These are phyloP conservation scores for Malurus melanocephalus DNA, from an alignment of 2,113 vertebrate species.

Conservation along the genomic window DNA sequence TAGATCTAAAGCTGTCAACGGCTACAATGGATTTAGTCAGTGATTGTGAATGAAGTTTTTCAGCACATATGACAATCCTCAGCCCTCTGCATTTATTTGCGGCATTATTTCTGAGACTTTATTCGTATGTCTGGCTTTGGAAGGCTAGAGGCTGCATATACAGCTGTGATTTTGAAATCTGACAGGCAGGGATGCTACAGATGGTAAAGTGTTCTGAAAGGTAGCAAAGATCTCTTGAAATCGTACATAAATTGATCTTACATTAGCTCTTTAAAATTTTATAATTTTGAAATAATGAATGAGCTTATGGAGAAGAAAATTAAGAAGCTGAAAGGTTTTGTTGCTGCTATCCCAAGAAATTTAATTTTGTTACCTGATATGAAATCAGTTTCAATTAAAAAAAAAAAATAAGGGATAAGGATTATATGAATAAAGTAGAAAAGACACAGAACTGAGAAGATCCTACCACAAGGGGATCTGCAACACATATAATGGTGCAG, in stretches of 20 bases:
- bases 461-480: background rate
- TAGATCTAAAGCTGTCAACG: conserved; percentile 24
- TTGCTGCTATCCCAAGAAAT: background rate
- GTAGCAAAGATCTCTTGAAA: background rate
- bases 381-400: background rate
- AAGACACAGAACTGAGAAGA: background rate
- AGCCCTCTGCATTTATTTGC: background rate
- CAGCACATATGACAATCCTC: background rate
- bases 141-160: background rate
- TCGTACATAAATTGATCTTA: background rate
- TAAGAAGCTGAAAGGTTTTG: background rate
- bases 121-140: background rate
- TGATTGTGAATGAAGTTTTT: background rate
- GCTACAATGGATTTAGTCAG: conserved; percentile 24
- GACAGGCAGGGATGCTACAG: background rate
- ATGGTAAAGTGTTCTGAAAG: background rate
- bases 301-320: background rate
- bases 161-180: background rate
- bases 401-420: background rate
- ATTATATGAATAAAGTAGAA: background rate
- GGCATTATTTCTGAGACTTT: background rate
- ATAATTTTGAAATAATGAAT: background rate
- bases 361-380: background rate
- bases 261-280: background rate
- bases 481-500: background rate